Evolutionary conservation across 2,888 invertebrate species (phyloP).

Genomic region (Perdita meconis): DNA sequence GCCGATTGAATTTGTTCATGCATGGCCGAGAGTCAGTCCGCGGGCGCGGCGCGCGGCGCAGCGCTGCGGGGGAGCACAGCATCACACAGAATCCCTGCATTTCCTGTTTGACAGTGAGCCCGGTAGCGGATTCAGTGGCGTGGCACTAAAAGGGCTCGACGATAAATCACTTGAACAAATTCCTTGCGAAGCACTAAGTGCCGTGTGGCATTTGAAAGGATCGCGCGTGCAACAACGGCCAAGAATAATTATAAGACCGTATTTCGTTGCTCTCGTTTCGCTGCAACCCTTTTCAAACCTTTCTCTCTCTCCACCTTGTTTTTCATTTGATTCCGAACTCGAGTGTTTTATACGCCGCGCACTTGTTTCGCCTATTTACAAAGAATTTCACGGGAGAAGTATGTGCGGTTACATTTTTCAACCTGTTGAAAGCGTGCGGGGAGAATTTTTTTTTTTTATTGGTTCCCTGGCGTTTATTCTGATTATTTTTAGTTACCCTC

Average conservation of each 20-base stretch:
- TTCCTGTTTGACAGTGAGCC: constrained; percentile 40
- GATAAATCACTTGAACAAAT: constrained; percentile 51
- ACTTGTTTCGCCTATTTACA: no score
- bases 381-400: no score
- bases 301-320: neutral
- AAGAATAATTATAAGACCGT: constrained; percentile 42
- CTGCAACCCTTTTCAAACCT: neutral
- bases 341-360: constrained; percentile 29
- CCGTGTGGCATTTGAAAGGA: constrained; percentile 34
- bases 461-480: no score
- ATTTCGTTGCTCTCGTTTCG: constrained; percentile 10
- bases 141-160: constrained; percentile 46
- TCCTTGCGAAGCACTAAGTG: constrained; percentile 42
- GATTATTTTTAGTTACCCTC: no score
- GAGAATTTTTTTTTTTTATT: no score
- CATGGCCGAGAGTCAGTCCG: constrained; percentile 23
- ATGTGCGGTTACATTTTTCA: no score
- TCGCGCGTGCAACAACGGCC: constrained; percentile 1
- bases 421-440: no score
- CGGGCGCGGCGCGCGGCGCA: no score
- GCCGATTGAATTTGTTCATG: constrained; percentile 54
- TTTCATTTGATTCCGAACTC: constrained; percentile 7
- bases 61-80: constrained; percentile 16
- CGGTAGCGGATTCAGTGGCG: constrained; percentile 24
- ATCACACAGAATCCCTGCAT: constrained; percentile 44